Evolutionary conservation across 2,113 vertebrate genomes (phyloP).

Genomic region (Bungarus multicinctus): DNA sequence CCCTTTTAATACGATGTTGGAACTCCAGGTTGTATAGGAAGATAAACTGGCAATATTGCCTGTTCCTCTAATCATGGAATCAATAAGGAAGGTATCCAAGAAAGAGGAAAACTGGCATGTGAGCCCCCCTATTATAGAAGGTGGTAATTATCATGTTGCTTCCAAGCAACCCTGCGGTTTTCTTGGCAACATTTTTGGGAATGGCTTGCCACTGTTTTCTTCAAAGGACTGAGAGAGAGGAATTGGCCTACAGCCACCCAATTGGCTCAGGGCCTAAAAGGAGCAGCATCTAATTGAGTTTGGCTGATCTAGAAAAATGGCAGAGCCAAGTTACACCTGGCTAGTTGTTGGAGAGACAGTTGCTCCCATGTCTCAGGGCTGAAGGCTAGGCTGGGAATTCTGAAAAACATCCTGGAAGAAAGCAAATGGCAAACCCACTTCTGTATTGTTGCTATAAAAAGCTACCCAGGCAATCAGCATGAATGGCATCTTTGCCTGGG

Average conservation of each 20-base stretch:
- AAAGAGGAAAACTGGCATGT: neutral
- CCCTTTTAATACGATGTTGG: neutral
- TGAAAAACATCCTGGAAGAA: neutral
- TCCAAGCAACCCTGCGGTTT: neutral
- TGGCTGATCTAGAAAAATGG: neutral
- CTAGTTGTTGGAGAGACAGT: neutral
- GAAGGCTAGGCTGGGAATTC: neutral
- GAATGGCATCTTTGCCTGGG: neutral
- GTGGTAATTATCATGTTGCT: neutral
- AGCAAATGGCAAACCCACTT: neutral
- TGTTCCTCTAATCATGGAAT: neutral
- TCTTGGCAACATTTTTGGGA: neutral
- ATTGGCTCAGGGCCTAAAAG: neutral
- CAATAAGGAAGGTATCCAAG: neutral
- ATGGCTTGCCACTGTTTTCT: neutral
- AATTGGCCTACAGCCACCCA: neutral
- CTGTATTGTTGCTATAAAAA: neutral
- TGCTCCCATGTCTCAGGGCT: neutral
- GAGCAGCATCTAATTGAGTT: neutral
- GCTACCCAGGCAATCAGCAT: neutral
- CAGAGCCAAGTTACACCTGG: neutral
- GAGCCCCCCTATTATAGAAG: neutral
- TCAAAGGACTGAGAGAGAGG: neutral
- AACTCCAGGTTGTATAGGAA: neutral
- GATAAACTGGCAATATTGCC: neutral